Percentiles rank a stretch among this genome's conserved stretches.
Conservation (phyloP, 2,797 vertebrate species). For the Podarcis siculus region DNA sequence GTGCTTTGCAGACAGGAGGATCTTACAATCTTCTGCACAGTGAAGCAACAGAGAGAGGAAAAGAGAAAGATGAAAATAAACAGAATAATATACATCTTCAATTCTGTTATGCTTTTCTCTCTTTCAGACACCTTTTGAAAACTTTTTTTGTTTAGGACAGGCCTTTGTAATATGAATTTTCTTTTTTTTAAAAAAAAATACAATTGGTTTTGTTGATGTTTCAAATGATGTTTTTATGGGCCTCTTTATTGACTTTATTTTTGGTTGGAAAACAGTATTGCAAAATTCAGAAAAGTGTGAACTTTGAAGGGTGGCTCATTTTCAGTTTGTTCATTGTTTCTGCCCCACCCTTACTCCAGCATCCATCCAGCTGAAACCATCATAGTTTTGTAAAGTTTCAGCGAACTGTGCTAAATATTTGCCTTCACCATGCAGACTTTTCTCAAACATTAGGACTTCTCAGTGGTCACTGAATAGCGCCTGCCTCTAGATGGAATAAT, state of each 20-base stretch:
- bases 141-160: too few relatives aligned
- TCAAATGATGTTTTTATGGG: too few relatives aligned
- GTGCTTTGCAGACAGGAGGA: not conserved
- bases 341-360: not conserved
- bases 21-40: not conserved
- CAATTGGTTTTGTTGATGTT: too few relatives aligned
- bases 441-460: conserved; percentile 46
- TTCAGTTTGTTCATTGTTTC: too few relatives aligned
- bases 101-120: not conserved
- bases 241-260: too few relatives aligned
- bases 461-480: conserved; percentile 56
- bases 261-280: too few relatives aligned
- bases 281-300: too few relatives aligned
- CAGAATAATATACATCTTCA: not conserved
- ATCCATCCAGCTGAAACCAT: not conserved
- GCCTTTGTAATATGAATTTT: too few relatives aligned
- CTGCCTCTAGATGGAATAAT: conserved; percentile 27
- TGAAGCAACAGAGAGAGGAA: not conserved
- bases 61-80: not conserved
- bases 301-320: too few relatives aligned
- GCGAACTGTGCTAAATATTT: not conserved
- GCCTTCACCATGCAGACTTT: conserved; percentile 35
- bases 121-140: too few relatives aligned
- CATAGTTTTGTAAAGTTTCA: not conserved
- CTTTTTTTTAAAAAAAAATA: too few relatives aligned